phyloP scores from a whole-genome alignment of 2,888 invertebrate genomes.

The Drosophila rellima region DNA sequence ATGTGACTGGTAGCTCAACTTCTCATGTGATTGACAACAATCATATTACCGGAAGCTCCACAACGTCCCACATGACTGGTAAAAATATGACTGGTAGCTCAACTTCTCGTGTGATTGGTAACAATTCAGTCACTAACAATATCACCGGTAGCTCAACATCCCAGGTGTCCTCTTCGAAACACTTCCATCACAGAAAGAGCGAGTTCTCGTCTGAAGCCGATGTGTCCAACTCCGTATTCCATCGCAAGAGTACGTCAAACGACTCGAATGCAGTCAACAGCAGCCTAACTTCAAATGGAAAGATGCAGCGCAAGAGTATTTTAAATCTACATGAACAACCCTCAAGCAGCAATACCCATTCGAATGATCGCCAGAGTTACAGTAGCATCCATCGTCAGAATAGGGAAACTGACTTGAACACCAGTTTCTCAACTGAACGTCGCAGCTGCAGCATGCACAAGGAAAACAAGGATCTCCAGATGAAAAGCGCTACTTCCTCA shows the following conservation, averaged over 20 bases:
- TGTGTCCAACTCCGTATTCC: conserved; percentile 91
- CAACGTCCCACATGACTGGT: conserved; percentile 37
- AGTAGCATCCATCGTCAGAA: conserved; percentile 92
- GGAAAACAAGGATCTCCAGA: conserved; percentile 65
- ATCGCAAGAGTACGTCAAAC: conserved; percentile 87
- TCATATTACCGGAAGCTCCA: conserved; percentile 42
- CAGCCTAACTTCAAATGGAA: conserved; percentile 86
- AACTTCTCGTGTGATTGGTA: conserved; percentile 23
- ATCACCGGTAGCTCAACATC: conserved; percentile 45
- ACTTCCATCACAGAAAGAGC: conserved; percentile 90
- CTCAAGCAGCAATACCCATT: conserved; percentile 88
- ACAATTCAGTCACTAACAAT: conserved; percentile 33
- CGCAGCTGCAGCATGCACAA: conserved; percentile 70
- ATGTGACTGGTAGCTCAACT: conserved; percentile 23
- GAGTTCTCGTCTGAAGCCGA: conserved; percentile 91
- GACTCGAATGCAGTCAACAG: conserved; percentile 78
- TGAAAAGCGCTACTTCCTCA: conserved; percentile 51
- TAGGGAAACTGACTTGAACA: conserved; percentile 86
- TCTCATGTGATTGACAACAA: conserved; percentile 21
- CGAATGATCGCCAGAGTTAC: conserved; percentile 91
- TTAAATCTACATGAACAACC: conserved; percentile 92
- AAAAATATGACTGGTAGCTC: conserved; percentile 28
- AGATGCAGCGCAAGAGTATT: conserved; percentile 93
- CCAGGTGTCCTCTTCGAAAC: conserved; percentile 70
- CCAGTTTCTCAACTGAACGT: conserved; percentile 60